Conservation (phyloP, 2,113 vertebrate genomes). For the Psettodes erumei region DNA sequence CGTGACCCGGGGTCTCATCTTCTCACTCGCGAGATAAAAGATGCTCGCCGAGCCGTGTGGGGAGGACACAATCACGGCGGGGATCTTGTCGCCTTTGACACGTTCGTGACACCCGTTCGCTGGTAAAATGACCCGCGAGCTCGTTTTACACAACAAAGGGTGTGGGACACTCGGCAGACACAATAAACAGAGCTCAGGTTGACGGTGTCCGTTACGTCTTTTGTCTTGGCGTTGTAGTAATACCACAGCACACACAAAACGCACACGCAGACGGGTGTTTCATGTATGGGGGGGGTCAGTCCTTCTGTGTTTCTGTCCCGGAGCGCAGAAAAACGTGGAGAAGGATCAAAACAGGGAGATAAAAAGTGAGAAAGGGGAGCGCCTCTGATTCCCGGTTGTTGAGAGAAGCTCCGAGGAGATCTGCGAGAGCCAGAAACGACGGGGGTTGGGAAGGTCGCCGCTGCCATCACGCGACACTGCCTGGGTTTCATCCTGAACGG, state of each 20-base stretch:
- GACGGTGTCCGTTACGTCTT: conserved; percentile 39
- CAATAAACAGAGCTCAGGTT: conserved; percentile 40
- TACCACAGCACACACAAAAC: conserved; percentile 9
- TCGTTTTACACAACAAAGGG: background rate
- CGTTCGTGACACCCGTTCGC: background rate
- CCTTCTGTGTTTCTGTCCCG: conserved; percentile 21
- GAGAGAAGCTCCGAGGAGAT: conserved; percentile 38
- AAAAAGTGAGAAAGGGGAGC: conserved; percentile 15
- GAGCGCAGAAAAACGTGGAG: conserved; percentile 29
- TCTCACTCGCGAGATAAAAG: background rate
- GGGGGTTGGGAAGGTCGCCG: background rate
- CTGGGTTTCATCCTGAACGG: conserved; percentile 7
- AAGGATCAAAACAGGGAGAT: conserved; percentile 9
- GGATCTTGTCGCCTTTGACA: background rate
- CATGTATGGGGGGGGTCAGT: conserved; percentile 27
- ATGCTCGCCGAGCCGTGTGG: background rate
- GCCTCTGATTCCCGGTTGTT: conserved; percentile 27
- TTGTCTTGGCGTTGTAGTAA: conserved; percentile 7
- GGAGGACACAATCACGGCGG: background rate
- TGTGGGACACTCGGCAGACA: conserved; percentile 23
- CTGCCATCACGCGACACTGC: background rate
- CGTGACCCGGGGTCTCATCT: no score
- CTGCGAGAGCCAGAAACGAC: conserved; percentile 1
- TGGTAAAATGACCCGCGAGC: background rate
- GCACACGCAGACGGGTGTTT: background rate